phyloP scores from a whole-genome alignment of 2,113 vertebrate genomes.

The Helogale parvula region DNA sequence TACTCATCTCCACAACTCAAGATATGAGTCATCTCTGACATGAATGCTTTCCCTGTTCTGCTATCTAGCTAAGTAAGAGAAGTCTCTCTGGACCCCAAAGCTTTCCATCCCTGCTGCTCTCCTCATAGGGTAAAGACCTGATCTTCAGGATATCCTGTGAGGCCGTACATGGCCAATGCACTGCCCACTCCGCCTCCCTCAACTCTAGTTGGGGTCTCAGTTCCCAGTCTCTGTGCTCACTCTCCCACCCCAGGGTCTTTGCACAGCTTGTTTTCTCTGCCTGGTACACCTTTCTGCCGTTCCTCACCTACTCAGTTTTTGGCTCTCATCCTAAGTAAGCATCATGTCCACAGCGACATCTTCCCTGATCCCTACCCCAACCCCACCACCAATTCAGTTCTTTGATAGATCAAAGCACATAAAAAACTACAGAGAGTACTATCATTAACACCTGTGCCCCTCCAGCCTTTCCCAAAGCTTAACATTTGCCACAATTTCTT shows the following conservation, averaged over 20 bases:
- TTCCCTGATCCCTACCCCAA: background rate
- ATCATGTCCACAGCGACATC: background rate
- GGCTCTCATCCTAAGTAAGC: background rate
- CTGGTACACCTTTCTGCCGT: background rate
- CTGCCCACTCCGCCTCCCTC: too few relatives aligned
- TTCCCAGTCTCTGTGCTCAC: background rate
- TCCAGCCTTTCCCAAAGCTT: background rate
- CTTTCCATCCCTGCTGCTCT: background rate
- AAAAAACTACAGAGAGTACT: background rate
- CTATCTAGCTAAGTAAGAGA: background rate
- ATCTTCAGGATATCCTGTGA: background rate
- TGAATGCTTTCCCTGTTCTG: background rate
- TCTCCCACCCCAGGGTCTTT: background rate
- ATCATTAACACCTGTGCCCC: background rate
- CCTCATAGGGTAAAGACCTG: background rate
- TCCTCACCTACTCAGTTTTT: background rate
- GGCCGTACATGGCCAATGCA: background rate
- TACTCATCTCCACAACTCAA: background rate
- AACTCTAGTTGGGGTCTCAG: background rate
- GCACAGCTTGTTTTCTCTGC: background rate
- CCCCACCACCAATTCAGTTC: background rate
- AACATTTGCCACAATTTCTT: conserved; percentile 22
- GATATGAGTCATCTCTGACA: conserved; percentile 40
- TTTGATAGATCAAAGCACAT: background rate
- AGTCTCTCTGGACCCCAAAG: background rate